Evolutionary conservation across 2,797 vertebrate genomes (phyloP), one percentile per base, ranked within the genome.

Genomic region (Sebastolobus alascanus): DNA sequence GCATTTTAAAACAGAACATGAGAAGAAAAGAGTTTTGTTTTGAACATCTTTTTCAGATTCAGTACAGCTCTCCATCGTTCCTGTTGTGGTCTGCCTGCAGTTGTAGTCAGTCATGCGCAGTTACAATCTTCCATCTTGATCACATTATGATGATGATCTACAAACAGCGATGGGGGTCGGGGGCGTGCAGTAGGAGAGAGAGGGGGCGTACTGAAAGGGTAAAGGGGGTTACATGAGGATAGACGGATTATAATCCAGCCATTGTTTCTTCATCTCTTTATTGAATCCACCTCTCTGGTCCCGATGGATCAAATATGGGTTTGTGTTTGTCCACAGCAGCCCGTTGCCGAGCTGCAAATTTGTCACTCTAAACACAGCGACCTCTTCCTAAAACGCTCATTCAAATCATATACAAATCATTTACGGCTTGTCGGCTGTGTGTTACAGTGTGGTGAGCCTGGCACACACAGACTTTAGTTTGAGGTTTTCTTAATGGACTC

Each of bases 121-220:
- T 60, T 74, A 25, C 31, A 60, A 50, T 68, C 65, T 40, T 38
- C 25, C 89, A 90, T 90, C 85, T 87, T 91, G 88, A 86, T 91
- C 65, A 55, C 74, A 90, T 92, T 86, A 90, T 35, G 73, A 64
- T 60, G 29, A 43, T 40, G 77, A 77, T 81, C 73, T 76, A 66
- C 58, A 67, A 67, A 66, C 74, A 76, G 43, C 33, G 70, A 87
- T 54, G 12, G 43, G 46, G 31, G 55, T 22, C 35, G 29, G 50
- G 14, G 46, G n/a, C 50, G 22, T 63, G 22, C 29, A 37, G 40
- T 54, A 38, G 37, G 55, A 80, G 43, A 71, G 59, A 20, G 13
- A 29, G 68, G 55, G 65, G 6, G 8, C 1, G 3, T 43, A 25
- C 2, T 43, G 25, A 82, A 65, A 52, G 29, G 33, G 35, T 40